phyloP scores from a whole-genome alignment of 2,797 vertebrate genomes.

The Chloroceryle inda region DNA sequence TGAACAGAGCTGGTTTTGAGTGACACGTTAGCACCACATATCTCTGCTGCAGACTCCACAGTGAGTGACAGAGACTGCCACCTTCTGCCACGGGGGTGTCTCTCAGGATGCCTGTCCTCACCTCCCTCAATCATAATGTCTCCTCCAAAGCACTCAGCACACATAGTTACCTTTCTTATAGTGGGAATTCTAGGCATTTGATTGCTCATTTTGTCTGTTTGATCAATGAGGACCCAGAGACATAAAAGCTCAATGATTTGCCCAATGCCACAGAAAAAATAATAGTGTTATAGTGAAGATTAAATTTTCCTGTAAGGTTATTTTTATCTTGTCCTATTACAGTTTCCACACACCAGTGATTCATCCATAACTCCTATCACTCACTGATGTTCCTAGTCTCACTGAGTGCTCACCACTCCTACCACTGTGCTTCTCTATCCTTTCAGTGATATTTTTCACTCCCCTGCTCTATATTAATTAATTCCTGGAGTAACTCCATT shows the following conservation, averaged over 20 bases:
- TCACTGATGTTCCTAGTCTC: background rate
- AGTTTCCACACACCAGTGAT: background rate
- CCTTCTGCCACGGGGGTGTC: accelerated
- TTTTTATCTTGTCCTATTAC: background rate
- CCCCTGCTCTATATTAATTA: background rate
- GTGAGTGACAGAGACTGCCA: background rate
- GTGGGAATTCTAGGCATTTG: background rate
- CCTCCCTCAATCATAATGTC: background rate
- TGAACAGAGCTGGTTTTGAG: background rate
- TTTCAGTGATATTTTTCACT: background rate
- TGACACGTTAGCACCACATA: accelerated
- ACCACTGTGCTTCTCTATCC: background rate
- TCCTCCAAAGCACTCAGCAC: background rate
- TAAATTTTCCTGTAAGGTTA: background rate
- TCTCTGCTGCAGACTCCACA: background rate
- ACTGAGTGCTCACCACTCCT: background rate
- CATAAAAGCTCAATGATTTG: background rate
- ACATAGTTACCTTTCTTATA: background rate
- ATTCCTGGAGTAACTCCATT: background rate
- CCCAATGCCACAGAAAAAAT: background rate
- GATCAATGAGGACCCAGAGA: background rate
- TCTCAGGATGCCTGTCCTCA: background rate
- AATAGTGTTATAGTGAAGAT: background rate
- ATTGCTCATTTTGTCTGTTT: background rate
- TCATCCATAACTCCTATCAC: background rate